Percentiles rank a stretch among this genome's conserved stretches.
Evolutionary conservation across 2,888 invertebrate species (phyloP).

Genomic region (Taphrorychus bicolor): DNA sequence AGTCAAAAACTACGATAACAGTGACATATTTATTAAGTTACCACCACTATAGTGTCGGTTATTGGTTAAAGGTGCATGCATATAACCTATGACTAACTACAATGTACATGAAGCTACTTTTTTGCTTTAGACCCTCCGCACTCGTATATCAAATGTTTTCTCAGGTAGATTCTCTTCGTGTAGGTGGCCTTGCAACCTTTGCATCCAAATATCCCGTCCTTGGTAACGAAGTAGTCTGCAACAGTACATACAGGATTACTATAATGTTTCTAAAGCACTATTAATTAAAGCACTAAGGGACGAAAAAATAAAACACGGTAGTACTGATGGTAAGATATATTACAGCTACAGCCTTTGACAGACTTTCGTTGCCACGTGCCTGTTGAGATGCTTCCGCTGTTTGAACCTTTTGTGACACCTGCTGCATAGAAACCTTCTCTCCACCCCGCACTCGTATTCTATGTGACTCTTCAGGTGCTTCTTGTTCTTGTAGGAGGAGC

Average conservation of each 20-base stretch:
- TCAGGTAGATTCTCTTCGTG: conserved; percentile 33
- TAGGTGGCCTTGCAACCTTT: conserved; percentile 32
- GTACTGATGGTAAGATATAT: neutral
- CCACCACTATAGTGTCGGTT: no score
- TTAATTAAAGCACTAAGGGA: neutral
- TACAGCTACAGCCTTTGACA: conserved; percentile 19
- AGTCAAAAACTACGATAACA: neutral
- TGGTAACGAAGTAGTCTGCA: conserved; percentile 6
- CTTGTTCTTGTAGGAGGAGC: conserved; percentile 41
- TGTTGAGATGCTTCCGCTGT: conserved; percentile 44
- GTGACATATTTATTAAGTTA: neutral
- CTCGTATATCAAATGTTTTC: conserved; percentile 31
- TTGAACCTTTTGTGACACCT: conserved; percentile 45
- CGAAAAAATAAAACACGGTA: neutral
- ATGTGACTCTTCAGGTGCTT: conserved; percentile 44
- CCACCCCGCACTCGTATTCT: conserved; percentile 46
- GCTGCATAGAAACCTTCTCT: conserved; percentile 43
- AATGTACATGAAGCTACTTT: neutral
- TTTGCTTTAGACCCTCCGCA: conserved; percentile 22
- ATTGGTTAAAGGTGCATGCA: conserved; percentile 1
- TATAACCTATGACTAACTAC: neutral
- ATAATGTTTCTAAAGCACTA: neutral
- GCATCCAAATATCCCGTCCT: conserved; percentile 41
- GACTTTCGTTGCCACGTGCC: conserved; percentile 36
- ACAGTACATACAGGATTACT: neutral